A percentile compares a stretch with the other conserved stretches of the same genome.
phyloP scores from a whole-genome alignment of 2,888 invertebrate genomes.

The Chrysolina haemoptera region DNA sequence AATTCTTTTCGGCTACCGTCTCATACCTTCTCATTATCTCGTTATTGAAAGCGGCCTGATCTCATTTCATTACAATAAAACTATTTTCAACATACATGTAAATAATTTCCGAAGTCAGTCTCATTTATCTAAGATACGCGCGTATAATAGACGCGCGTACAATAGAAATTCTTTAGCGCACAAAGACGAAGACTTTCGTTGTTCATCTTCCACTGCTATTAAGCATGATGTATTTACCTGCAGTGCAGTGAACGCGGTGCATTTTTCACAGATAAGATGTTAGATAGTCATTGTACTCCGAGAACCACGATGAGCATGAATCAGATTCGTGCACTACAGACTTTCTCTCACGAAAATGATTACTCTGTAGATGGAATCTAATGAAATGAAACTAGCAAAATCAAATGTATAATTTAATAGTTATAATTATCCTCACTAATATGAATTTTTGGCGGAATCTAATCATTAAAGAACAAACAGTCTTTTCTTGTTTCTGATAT shows the following conservation, averaged over 20 bases:
- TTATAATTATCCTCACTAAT: too few relatives aligned
- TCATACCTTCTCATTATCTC: not conserved
- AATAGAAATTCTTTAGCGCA: conserved; percentile 4
- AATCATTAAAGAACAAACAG: too few relatives aligned
- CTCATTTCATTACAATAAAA: conserved; percentile 3
- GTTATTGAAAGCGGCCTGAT: not conserved
- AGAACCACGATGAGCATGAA: not conserved
- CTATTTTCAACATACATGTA: not conserved
- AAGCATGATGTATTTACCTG: not conserved
- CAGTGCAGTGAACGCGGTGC: not conserved
- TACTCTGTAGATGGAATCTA: too few relatives aligned
- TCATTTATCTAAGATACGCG: conserved; percentile 4
- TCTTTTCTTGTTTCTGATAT: too few relatives aligned
- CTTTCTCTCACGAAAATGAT: conserved; percentile 6
- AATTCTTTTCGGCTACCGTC: not conserved
- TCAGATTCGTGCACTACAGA: not conserved
- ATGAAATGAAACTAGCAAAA: too few relatives aligned
- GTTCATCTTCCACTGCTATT: not conserved
- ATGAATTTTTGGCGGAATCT: too few relatives aligned
- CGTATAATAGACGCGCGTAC: conserved; percentile 4
- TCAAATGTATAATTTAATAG: too few relatives aligned
- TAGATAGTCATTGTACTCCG: conserved; percentile 12
- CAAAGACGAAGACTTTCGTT: not conserved
- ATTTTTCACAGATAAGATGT: conserved; percentile 11
- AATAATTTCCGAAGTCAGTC: not conserved